Base-by-base conservation (phyloP, 2,888 invertebrate genomes). In the Rotaria socialis region DNA sequence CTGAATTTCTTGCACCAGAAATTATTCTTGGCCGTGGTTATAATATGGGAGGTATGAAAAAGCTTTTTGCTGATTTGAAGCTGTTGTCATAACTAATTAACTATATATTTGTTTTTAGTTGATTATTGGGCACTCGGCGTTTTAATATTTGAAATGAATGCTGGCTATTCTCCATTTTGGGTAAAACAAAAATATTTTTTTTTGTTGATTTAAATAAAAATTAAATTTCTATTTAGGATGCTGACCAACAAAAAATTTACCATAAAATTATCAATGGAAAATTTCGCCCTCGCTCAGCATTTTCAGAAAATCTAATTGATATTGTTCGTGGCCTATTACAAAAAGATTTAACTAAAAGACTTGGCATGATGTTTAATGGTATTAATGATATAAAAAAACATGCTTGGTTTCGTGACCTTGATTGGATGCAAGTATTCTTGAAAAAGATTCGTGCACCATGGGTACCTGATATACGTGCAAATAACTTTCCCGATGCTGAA, bases 231-330 rank as follows among this genome's bases (percentile, higher is more conserved):
- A 99, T 27, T 99, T 99, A 99, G 93, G 99, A 98, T 91, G 99
- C 99, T 89, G 99, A 99, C 92, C 98, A 99, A 91, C 99, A 99
- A 47, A 99, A 99, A 92, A 99, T 99, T 90, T 99, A 99, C 91
- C 99, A 99, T 92, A 99, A 99, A 93, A 99, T 99, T 89, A 99
- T 99, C 19, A 96, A 96, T 85, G 99, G 99, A 89, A 99, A 97
- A 93, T 96, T 93, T 88, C 95, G 98, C 88, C 99, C 97, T 92
- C 99, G 99, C 22, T 96, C 97, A 87, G 99, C 99, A 92, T 99
- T 99, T 91, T 97, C 96, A 86, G 96, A 96, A 85, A 99, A 99
- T 91, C 93, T 99, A 89, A 99, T 98, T 91, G 99, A 99, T 92
- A 93, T 99, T 89, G 93, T 99, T 90, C 95, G 97, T 89, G 98